phyloP scores from a whole-genome alignment of 2,113 vertebrate species.

The Phylloscopus trochiloides region DNA sequence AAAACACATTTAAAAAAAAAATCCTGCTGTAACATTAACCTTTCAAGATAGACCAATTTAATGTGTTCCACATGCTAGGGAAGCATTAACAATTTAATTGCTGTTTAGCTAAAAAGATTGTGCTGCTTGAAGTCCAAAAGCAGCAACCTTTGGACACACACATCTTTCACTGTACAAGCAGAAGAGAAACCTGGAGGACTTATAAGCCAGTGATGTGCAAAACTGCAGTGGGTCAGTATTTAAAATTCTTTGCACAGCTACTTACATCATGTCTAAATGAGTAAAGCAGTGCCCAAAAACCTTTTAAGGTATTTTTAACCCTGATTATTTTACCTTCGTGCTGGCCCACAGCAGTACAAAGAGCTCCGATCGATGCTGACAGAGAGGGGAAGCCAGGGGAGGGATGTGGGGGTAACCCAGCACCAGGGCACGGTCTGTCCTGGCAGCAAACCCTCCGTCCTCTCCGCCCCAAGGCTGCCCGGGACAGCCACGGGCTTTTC shows the following conservation, averaged over 20 bases:
- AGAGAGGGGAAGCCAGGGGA: background rate
- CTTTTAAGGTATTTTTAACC: slow-evolving; percentile 47
- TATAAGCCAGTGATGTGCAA: background rate
- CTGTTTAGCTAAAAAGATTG: background rate
- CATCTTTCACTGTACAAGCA: background rate
- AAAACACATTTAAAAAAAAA: background rate
- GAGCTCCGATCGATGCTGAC: background rate
- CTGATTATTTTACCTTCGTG: slow-evolving; percentile 1
- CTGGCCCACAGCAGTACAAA: background rate
- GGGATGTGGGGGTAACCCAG: background rate
- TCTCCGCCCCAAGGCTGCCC: background rate
- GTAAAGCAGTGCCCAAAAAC: background rate
- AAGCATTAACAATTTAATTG: background rate
- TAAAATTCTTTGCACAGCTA: slow-evolving; percentile 21
- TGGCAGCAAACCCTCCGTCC: background rate
- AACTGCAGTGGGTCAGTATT: background rate
- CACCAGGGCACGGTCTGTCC: background rate
- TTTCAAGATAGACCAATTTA: slow-evolving; percentile 30
- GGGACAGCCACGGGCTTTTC: background rate
- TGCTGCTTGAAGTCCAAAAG: background rate
- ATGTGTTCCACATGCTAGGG: background rate
- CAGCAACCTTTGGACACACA: background rate
- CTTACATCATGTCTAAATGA: background rate
- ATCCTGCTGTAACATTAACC: background rate
- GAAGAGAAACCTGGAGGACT: background rate